A percentile compares a stretch with the other conserved stretches of the same genome.
Evolutionary conservation across 2,113 vertebrate genomes (phyloP).

Genomic region (Scomber colias): DNA sequence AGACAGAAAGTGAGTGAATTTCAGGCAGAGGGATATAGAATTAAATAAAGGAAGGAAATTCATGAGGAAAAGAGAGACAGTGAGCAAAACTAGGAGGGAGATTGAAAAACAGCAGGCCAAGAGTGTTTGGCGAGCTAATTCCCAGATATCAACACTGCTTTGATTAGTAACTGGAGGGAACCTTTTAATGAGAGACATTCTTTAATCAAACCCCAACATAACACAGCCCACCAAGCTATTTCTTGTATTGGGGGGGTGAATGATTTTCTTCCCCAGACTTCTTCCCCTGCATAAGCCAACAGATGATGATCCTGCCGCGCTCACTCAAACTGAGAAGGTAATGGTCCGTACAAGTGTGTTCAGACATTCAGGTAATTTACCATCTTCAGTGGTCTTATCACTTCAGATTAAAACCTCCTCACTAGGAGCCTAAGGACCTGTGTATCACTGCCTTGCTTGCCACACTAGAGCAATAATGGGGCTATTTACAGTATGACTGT

Average conservation of each 20-base stretch:
- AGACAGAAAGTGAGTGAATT: slow-evolving; percentile 21
- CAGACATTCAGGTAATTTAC: slow-evolving; percentile 57
- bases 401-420: slow-evolving; percentile 61
- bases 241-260: slow-evolving; percentile 33
- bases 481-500: slow-evolving; percentile 25
- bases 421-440: slow-evolving; percentile 41
- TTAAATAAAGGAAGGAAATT: neutral
- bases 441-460: slow-evolving; percentile 50
- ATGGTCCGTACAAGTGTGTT: slow-evolving; percentile 56
- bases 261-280: slow-evolving; percentile 56
- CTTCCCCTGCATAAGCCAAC: slow-evolving; percentile 55
- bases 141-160: slow-evolving; percentile 76
- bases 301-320: slow-evolving; percentile 61
- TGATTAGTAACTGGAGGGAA: slow-evolving; percentile 81
- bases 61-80: slow-evolving; percentile 19
- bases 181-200: slow-evolving; percentile 80
- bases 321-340: slow-evolving; percentile 64
- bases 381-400: slow-evolving; percentile 54
- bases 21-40: neutral
- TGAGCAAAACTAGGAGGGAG: slow-evolving; percentile 40
- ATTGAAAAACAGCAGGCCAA: slow-evolving; percentile 60
- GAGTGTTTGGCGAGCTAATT: slow-evolving; percentile 75
- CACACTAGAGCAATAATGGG: slow-evolving; percentile 47
- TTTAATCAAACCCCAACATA: slow-evolving; percentile 80
- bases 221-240: slow-evolving; percentile 61